These are phyloP conservation scores for Gavialis gangeticus DNA, from an alignment of 2,113 vertebrate species.

Conservation along the genomic window DNA sequence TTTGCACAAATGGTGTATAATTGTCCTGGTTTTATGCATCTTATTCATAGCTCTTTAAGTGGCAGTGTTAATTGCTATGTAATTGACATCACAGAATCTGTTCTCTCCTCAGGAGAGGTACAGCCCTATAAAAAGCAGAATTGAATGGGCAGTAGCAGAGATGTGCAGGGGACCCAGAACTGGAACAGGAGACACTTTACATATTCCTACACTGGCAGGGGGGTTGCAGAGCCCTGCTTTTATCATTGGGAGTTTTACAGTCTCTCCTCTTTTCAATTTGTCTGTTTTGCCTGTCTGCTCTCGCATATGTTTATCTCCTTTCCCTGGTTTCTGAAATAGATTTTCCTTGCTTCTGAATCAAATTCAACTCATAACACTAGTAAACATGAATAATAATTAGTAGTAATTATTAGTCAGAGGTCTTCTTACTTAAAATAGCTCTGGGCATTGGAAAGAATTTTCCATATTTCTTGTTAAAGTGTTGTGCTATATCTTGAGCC, in stretches of 20 bases:
- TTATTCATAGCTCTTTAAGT: not conserved
- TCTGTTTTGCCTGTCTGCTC: conserved; percentile 13
- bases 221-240: conserved; percentile 7
- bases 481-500: conserved; percentile 89
- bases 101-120: not conserved
- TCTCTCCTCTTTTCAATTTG: not conserved
- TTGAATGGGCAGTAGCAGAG: conserved; percentile 20
- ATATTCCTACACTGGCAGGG: not conserved
- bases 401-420: not conserved
- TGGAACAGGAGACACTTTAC: not conserved
- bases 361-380: not conserved
- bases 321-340: conserved; percentile 1
- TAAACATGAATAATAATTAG: not conserved
- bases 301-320: not conserved
- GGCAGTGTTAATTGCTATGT: not conserved
- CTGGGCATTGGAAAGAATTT: conserved; percentile 89
- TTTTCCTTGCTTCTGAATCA: conserved; percentile 37
- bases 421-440: conserved; percentile 87
- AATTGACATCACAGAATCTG: not conserved
- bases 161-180: not conserved
- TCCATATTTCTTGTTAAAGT: conserved; percentile 92
- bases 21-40: conserved; percentile 1
- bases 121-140: not conserved
- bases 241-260: conserved; percentile 31
- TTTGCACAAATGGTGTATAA: not conserved